Base-by-base conservation (phyloP, 2,888 invertebrate genomes). In the Polyommatus icarus region DNA sequence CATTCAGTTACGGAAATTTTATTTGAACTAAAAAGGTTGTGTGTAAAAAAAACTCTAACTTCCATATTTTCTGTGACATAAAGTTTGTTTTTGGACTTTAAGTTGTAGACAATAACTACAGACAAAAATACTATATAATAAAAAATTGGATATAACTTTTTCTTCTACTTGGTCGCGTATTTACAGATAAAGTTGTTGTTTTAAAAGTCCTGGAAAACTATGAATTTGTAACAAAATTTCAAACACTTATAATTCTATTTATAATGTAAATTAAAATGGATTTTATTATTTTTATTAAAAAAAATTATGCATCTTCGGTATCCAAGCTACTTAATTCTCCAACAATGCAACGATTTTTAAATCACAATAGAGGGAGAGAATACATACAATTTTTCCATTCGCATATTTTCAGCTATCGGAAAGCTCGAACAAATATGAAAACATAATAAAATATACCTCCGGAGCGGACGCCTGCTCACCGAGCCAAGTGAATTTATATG, bases 401-500 rank as follows among this genome's bases (percentile, higher is more conserved):
- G 4, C 72, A 72, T 40, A 72, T 72, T 72, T 72, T 36, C 72
- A 72, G 40, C 72, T 36, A 72, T 72, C 72, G 72, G 72, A 72
- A 72, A 72, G 40, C 50, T n/a, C 18, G 76, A 67, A 40, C 46
- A 50, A 40, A 67, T 76, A 67, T 67, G 61, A 67, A 40, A 67
- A 29, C 24, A 29, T 46, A 76, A 76, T 29, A 76, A 24, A 71
- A 67, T 76, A 67, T 50, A 72, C 72, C 72, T 67, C 46, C 67
- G 29, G 40, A 76, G 29, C 46, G 67, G 61, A 61, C 71, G 50
- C 46, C n/a, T 77, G 81, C 72, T 81, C 81, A 78, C 71, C 80
- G 79, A 79, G 81, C 81, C 81, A 77, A 79, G 80, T 78, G 80
- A 81, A 81, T 81, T 80, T 81, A 82, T 80, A 80, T 80, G 80